Evolutionary conservation across 2,888 invertebrate genomes (phyloP).

Genomic region (Limnephilus auricula): DNA sequence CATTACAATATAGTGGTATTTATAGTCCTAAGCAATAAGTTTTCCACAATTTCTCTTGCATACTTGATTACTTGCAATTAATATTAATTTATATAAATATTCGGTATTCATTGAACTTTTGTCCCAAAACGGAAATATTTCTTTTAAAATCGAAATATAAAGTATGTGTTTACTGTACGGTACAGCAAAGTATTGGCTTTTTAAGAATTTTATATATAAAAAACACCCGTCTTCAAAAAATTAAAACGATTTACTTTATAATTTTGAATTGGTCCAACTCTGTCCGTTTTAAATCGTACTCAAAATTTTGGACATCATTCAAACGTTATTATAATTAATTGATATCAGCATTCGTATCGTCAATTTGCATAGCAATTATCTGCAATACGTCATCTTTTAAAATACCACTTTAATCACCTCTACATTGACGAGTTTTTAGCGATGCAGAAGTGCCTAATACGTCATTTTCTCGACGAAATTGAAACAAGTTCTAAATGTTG

Average conservation of each 20-base stretch:
- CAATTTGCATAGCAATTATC: neutral
- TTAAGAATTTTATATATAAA: too few species aligned
- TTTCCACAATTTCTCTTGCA: too few species aligned
- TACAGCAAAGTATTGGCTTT: neutral
- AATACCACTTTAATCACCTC: neutral
- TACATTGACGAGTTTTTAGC: neutral
- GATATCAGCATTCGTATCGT: neutral
- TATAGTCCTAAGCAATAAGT: too few species aligned
- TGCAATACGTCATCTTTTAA: neutral
- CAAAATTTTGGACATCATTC: conserved; percentile 4
- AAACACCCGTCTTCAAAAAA: neutral
- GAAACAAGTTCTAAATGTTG: neutral
- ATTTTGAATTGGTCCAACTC: neutral
- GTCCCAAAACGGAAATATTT: too few species aligned
- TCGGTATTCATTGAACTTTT: too few species aligned
- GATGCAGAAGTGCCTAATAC: neutral
- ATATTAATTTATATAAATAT: too few species aligned
- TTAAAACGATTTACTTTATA: neutral
- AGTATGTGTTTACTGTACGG: too few species aligned
- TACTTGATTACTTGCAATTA: too few species aligned
- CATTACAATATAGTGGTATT: too few species aligned
- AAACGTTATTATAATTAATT: conserved; percentile 3
- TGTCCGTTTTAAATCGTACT: neutral
- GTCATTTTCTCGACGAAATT: neutral
- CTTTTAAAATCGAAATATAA: too few species aligned